Evolutionary conservation across 2,797 vertebrate species (phyloP).

Genomic region (Lutjanus campechanus): DNA sequence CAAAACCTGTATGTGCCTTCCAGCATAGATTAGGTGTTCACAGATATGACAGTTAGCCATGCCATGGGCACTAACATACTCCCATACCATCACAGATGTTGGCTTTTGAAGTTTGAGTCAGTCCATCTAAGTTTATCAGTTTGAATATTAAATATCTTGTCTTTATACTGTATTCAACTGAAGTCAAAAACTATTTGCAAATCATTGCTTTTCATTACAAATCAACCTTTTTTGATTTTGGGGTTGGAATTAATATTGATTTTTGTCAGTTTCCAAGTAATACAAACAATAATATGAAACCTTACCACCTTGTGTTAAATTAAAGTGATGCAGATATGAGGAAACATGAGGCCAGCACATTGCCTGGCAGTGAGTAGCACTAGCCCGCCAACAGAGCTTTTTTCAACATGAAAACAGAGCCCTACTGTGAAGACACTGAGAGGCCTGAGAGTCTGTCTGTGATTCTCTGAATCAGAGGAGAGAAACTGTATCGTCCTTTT

Average conservation of each 20-base stretch:
- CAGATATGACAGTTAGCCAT: no score
- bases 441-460: slow-evolving; percentile 50
- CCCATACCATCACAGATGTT: no score
- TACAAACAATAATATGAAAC: neutral
- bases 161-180: no score
- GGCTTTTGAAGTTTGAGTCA: no score
- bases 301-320: neutral
- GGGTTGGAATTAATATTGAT: neutral
- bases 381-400: slow-evolving; percentile 35
- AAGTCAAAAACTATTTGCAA: neutral
- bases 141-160: no score
- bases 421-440: slow-evolving; percentile 34
- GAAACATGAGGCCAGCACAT: slow-evolving; percentile 32
- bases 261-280: slow-evolving; percentile 16
- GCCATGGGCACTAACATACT: no score
- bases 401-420: slow-evolving; percentile 50
- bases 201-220: neutral
- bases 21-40: no score
- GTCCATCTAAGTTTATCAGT: no score
- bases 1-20: no score
- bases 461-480: slow-evolving; percentile 39
- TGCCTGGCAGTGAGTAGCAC: slow-evolving; percentile 26
- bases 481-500: slow-evolving; percentile 59
- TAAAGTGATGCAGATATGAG: slow-evolving; percentile 24
- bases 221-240: no score